These are phyloP conservation scores for Streptopelia turtur DNA, from an alignment of 2,797 vertebrate genomes.

Conservation along the genomic window DNA sequence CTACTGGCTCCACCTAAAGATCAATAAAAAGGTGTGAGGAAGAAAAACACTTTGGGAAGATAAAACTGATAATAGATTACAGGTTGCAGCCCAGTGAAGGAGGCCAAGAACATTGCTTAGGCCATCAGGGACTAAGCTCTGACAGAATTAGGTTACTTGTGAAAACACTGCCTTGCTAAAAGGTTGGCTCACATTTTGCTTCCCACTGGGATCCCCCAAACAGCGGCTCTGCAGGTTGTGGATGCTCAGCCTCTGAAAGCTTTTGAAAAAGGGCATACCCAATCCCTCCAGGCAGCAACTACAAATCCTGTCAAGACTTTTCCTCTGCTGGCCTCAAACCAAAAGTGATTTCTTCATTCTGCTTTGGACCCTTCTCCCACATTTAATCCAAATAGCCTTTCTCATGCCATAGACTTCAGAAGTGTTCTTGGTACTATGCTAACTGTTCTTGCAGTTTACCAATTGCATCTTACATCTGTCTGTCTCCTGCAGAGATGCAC, in stretches of 20 bases:
- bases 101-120: not conserved
- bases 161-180: not conserved
- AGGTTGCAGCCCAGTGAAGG: not conserved
- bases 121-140: not conserved
- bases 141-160: not conserved
- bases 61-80: not conserved
- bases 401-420: not conserved
- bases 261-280: not conserved
- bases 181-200: not conserved
- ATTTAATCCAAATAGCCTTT: not conserved
- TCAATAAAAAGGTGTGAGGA: not conserved
- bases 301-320: not conserved
- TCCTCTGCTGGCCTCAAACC: not conserved
- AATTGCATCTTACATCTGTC: not conserved
- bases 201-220: not conserved
- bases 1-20: not conserved
- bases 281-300: not conserved
- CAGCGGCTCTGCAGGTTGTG: not conserved
- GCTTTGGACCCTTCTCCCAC: not conserved
- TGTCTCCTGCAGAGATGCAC: not conserved
- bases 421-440: not conserved
- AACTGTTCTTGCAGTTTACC: not conserved
- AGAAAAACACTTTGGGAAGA: not conserved
- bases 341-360: not conserved
- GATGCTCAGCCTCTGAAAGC: not conserved